Conservation (phyloP, 1,140 invertebrate species). For the Nephotettix cincticeps region DNA sequence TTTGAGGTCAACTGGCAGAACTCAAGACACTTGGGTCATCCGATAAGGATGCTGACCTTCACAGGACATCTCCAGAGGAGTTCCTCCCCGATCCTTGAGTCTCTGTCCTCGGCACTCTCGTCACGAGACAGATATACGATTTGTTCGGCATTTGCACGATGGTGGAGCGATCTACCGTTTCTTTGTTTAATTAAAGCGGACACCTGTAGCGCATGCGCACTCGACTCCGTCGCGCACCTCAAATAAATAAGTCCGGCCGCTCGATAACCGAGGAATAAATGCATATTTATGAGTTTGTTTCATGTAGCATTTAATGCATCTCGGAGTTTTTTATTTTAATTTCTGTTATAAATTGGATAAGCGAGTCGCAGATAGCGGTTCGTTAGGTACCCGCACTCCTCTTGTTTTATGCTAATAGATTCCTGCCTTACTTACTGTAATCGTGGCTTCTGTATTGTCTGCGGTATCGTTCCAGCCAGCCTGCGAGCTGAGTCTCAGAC, state of each 20-base stretch:
- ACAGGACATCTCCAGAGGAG: too few relatives aligned
- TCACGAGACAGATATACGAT: not conserved
- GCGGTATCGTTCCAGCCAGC: too few relatives aligned
- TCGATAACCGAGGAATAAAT: conserved; percentile 25
- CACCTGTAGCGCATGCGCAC: conserved; percentile 16
- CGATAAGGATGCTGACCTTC: too few relatives aligned
- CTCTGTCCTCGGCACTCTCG: not conserved
- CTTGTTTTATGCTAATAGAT: conserved; percentile 26
- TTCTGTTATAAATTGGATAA: conserved; percentile 28
- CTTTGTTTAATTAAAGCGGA: conserved; percentile 23
- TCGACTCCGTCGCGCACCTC: not conserved
- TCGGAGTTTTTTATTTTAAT: conserved; percentile 22
- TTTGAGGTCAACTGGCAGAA: too few relatives aligned
- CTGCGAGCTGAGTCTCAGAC: too few relatives aligned
- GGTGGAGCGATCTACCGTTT: not conserved
- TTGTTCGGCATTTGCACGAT: conserved; percentile 15
- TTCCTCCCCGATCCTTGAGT: too few relatives aligned
- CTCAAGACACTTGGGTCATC: too few relatives aligned
- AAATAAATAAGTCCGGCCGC: conserved; percentile 24
- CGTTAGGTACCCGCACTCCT: not conserved
- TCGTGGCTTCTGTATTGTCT: too few relatives aligned
- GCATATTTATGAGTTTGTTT: conserved; percentile 26
- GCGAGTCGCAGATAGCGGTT: conserved; percentile 6
- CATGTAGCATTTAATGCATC: conserved; percentile 28
- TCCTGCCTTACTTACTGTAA: not conserved